Conservation (phyloP, 2,888 invertebrate species). For the Dorcus hopei region DNA sequence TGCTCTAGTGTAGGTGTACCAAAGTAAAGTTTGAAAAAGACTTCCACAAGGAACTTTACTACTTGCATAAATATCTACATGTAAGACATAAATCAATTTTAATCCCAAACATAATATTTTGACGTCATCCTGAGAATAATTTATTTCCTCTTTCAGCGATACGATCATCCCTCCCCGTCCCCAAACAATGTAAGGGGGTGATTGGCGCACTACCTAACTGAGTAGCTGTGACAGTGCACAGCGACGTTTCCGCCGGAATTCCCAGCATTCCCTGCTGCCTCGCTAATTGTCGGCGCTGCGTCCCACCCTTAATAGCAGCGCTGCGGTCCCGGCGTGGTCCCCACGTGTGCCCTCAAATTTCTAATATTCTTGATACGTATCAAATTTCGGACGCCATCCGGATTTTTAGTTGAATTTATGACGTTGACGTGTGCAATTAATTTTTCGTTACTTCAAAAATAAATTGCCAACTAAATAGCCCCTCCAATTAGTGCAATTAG, state of each 20-base stretch:
- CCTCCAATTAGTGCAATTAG: constrained; percentile 10
- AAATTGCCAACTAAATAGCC: neutral
- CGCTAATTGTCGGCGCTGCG: constrained; percentile 49
- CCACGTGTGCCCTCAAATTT: constrained; percentile 32
- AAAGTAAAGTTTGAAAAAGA: too few relatives aligned
- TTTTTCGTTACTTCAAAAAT: constrained; percentile 24
- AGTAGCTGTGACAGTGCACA: constrained; percentile 50
- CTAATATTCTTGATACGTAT: constrained; percentile 34
- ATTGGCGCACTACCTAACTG: constrained; percentile 52
- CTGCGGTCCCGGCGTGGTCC: constrained; percentile 20
- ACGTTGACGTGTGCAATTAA: constrained; percentile 29
- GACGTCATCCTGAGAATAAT: too few relatives aligned
- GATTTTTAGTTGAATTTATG: constrained; percentile 26
- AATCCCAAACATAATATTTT: too few relatives aligned
- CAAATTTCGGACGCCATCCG: constrained; percentile 22
- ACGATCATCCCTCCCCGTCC: constrained; percentile 9
- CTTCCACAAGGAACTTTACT: too few relatives aligned
- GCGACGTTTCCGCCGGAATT: constrained; percentile 41
- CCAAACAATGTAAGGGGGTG: constrained; percentile 53
- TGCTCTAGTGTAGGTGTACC: too few relatives aligned
- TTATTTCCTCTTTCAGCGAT: too few relatives aligned
- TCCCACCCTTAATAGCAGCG: constrained; percentile 31
- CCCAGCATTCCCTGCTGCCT: constrained; percentile 46
- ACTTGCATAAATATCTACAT: too few relatives aligned
- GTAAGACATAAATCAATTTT: too few relatives aligned